A percentile compares a stretch with the other conserved stretches of the same genome.
Evolutionary conservation across 1,140 invertebrate genomes (phyloP).

Genomic region (Anthonomus grandis): DNA sequence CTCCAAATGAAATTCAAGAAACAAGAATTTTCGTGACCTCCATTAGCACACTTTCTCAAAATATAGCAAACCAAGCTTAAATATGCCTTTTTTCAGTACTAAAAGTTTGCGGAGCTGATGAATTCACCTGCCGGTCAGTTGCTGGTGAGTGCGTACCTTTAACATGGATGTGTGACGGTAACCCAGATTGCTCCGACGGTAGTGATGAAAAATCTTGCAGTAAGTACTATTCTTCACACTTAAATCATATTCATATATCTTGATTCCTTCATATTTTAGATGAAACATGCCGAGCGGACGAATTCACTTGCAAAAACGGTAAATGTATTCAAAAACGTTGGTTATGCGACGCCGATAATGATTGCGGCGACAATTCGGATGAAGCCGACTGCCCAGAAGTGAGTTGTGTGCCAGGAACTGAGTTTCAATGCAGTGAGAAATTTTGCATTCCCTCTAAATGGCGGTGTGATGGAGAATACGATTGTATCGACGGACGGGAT

Average conservation of each 20-base stretch:
- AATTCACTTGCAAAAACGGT: slow-evolving; percentile 86
- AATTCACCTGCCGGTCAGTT: slow-evolving; percentile 77
- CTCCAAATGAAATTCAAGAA: no score
- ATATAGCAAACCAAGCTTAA: no score
- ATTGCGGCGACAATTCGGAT: slow-evolving; percentile 81
- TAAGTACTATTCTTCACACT: slow-evolving; percentile 56
- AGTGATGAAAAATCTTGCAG: slow-evolving; percentile 84
- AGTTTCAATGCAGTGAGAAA: slow-evolving; percentile 65
- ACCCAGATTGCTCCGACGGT: slow-evolving; percentile 80
- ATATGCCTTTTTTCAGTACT: slow-evolving; percentile 55
- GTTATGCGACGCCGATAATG: slow-evolving; percentile 85
- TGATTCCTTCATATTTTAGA: slow-evolving; percentile 53
- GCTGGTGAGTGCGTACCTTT: slow-evolving; percentile 82
- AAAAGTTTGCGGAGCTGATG: slow-evolving; percentile 78
- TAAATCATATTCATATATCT: neutral
- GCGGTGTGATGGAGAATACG: slow-evolving; percentile 82
- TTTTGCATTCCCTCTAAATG: slow-evolving; percentile 71
- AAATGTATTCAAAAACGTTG: slow-evolving; percentile 83
- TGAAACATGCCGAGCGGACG: slow-evolving; percentile 81
- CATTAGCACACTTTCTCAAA: no score
- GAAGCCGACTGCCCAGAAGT: slow-evolving; percentile 70
- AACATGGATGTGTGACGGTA: slow-evolving; percentile 89
- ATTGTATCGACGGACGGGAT: slow-evolving; percentile 78
- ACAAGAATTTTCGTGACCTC: no score
- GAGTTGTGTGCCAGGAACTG: slow-evolving; percentile 63